Evolutionary conservation across 2,113 vertebrate genomes (phyloP).

Genomic region (Osmerus eperlanus): DNA sequence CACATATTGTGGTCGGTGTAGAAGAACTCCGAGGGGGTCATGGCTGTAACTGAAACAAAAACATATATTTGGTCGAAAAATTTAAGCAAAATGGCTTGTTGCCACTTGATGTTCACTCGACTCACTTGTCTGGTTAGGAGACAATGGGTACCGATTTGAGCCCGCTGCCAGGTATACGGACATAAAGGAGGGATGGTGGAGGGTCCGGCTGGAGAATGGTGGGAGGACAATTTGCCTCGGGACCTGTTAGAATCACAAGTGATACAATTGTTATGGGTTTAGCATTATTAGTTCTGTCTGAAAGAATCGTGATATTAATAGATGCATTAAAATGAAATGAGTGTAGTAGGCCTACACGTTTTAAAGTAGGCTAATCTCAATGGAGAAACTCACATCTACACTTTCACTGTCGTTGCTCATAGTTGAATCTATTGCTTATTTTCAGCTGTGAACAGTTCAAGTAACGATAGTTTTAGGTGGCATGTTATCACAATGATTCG

Average conservation of each 20-base stretch:
- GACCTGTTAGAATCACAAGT: constrained; percentile 11
- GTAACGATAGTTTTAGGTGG: too few species aligned
- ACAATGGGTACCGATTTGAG: not conserved
- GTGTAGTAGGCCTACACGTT: too few species aligned
- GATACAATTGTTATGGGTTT: too few species aligned
- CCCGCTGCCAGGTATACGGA: constrained; percentile 37
- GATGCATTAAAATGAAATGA: too few species aligned
- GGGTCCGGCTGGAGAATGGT: constrained; percentile 44
- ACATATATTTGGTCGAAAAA: not conserved
- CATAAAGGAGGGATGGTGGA: constrained; percentile 58
- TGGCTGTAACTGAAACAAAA: constrained; percentile 5
- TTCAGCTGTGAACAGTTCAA: too few species aligned
- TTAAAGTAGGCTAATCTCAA: too few species aligned
- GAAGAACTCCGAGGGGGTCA: constrained; percentile 44
- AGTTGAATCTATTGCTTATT: too few species aligned
- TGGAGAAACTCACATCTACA: too few species aligned
- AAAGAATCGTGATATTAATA: too few species aligned
- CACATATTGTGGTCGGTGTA: constrained; percentile 51
- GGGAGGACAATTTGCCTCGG: constrained; percentile 10
- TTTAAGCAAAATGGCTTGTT: not conserved
- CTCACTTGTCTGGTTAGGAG: constrained; percentile 8
- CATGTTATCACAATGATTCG: too few species aligned
- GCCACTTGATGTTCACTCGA: not conserved
- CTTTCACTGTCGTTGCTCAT: too few species aligned
- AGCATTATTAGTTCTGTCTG: too few species aligned